Evolutionary conservation across 1,140 invertebrate genomes (phyloP).

Genomic region (Artemia franciscana): DNA sequence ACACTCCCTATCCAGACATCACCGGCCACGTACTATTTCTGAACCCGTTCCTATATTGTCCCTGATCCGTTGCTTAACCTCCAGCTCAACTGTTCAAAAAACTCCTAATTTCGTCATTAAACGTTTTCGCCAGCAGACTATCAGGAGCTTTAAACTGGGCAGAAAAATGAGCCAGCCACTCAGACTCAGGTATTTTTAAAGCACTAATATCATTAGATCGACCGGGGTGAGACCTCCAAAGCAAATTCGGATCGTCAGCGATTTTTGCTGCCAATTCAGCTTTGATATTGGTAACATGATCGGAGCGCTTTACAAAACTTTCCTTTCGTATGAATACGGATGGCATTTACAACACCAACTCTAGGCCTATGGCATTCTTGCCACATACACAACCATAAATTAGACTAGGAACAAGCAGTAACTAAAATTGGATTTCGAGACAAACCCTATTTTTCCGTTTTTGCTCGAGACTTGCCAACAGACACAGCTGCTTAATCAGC

Average conservation of each 20-base stretch:
- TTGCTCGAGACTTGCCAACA: not conserved
- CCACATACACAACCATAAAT: not conserved
- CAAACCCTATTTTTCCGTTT: not conserved
- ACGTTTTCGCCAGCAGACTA: not conserved
- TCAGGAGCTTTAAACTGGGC: not conserved
- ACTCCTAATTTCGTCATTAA: not conserved
- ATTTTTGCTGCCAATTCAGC: not conserved
- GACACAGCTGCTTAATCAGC: not conserved
- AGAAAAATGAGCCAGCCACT: not conserved
- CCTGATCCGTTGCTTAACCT: too few relatives aligned
- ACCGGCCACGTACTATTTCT: too few relatives aligned
- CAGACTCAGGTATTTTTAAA: not conserved
- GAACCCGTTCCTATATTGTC: too few relatives aligned
- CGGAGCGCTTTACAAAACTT: not conserved
- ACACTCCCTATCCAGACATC: too few relatives aligned
- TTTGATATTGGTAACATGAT: not conserved
- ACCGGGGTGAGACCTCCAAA: not conserved
- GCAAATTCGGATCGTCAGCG: not conserved
- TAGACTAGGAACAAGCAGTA: not conserved
- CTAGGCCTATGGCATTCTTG: not conserved
- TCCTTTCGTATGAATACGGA: not conserved
- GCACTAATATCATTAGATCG: not conserved
- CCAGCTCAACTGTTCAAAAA: not conserved
- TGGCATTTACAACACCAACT: not conserved
- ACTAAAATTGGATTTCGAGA: not conserved